Conservation (phyloP, 2,797 vertebrate species). For the Cottoperca gobio region DNA sequence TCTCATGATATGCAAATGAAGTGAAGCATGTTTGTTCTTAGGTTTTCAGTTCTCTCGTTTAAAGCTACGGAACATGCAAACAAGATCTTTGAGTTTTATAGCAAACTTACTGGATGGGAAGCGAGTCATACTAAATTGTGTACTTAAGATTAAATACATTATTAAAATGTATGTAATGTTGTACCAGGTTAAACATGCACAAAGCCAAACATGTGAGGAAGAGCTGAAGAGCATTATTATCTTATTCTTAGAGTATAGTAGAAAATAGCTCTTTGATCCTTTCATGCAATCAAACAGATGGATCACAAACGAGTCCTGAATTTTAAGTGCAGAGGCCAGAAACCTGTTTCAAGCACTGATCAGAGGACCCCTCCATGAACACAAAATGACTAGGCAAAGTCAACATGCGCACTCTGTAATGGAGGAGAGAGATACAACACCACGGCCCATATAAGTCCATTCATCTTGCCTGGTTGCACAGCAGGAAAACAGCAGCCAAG, state of each 20-base stretch:
- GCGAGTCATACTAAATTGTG: slow-evolving; percentile 25
- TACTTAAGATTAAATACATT: slow-evolving; percentile 3
- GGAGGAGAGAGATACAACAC: slow-evolving; percentile 41
- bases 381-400: slow-evolving; percentile 45
- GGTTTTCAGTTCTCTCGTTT: slow-evolving; percentile 1
- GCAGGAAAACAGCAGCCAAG: slow-evolving; percentile 47
- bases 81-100: background rate
- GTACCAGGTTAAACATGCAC: background rate
- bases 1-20: slow-evolving; percentile 24
- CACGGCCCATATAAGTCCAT: slow-evolving; percentile 58
- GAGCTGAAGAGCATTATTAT: background rate
- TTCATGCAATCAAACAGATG: slow-evolving; percentile 33
- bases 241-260: background rate
- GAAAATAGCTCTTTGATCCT: slow-evolving; percentile 6
- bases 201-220: background rate
- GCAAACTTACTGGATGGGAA: background rate
- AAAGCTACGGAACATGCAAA: background rate
- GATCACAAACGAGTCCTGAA: slow-evolving; percentile 28
- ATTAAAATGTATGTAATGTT: background rate
- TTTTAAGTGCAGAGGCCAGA: slow-evolving; percentile 8
- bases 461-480: slow-evolving; percentile 60
- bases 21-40: background rate
- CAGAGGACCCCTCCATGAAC: slow-evolving; percentile 22
- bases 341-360: slow-evolving; percentile 29
- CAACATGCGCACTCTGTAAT: slow-evolving; percentile 42